Percentiles rank a stretch among this genome's conserved stretches.
Conservation (phyloP, 2,797 vertebrate genomes). For the Galagoides demidoff region DNA sequence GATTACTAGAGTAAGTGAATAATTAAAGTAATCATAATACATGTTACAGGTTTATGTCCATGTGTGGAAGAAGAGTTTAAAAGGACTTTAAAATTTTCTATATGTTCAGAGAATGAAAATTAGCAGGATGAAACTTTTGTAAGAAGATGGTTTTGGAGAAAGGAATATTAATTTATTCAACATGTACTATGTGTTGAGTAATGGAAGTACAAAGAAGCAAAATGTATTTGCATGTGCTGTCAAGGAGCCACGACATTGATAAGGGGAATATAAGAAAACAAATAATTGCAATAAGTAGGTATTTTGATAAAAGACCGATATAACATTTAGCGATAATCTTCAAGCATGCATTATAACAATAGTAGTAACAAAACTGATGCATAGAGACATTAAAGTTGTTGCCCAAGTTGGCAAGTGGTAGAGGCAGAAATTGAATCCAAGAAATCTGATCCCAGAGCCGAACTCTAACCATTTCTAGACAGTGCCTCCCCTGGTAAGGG, state of each 20-base stretch:
- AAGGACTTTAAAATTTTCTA: neutral
- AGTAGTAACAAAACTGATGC: neutral
- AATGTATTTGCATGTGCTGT: neutral
- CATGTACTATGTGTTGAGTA: neutral
- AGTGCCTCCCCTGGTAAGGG: neutral
- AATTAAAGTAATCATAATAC: slow-evolving; percentile 42
- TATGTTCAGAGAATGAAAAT: slow-evolving; percentile 24
- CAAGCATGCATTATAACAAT: neutral
- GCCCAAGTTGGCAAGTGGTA: neutral
- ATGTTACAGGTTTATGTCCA: neutral
- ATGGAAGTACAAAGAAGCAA: neutral
- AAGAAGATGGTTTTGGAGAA: slow-evolving; percentile 50
- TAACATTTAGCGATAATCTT: neutral
- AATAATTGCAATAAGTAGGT: neutral
- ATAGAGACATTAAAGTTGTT: neutral
- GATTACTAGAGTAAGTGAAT: slow-evolving; percentile 59
- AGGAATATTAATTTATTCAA: slow-evolving; percentile 12
- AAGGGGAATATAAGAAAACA: neutral
- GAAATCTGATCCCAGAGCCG: neutral
- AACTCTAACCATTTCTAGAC: neutral
- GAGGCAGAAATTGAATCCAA: slow-evolving; percentile 11
- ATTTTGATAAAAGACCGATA: neutral
- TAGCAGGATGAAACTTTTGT: neutral
- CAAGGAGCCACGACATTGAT: neutral
- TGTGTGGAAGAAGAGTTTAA: neutral